A percentile compares a stretch with the other conserved stretches of the same genome.
Conservation (phyloP, 1,140 invertebrate genomes). For the Manduca sexta region DNA sequence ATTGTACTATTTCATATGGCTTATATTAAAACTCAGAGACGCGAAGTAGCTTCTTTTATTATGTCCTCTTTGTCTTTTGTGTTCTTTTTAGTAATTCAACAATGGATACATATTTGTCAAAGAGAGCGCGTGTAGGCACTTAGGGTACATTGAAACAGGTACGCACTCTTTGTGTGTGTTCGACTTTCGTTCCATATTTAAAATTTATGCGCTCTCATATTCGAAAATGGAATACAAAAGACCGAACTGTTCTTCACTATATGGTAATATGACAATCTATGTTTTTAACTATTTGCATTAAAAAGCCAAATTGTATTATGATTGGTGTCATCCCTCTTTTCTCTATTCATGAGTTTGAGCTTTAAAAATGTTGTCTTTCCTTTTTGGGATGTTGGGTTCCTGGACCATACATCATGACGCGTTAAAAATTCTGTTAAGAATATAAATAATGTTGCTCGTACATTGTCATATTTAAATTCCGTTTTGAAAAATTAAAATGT, state of each 20-base stretch:
- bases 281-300: slow-evolving; percentile 36
- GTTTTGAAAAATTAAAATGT: too few species aligned
- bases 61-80: slow-evolving; percentile 37
- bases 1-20: slow-evolving; percentile 16
- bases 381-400: too few species aligned
- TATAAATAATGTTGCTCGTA: too few species aligned
- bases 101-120: slow-evolving; percentile 50
- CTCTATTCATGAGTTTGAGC: too few species aligned
- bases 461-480: too few species aligned
- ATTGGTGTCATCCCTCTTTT: too few species aligned
- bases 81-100: slow-evolving; percentile 38
- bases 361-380: too few species aligned
- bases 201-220: slow-evolving; percentile 52
- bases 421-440: too few species aligned
- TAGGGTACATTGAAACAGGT: slow-evolving; percentile 42
- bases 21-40: slow-evolving; percentile 12
- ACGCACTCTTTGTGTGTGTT: slow-evolving; percentile 36
- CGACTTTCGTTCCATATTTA: slow-evolving; percentile 48
- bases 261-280: slow-evolving; percentile 45
- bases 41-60: slow-evolving; percentile 24
- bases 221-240: slow-evolving; percentile 40
- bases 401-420: too few species aligned
- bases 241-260: slow-evolving; percentile 27
- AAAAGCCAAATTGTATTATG: background rate
- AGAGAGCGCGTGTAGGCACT: slow-evolving; percentile 40